Percentiles rank a stretch among this genome's conserved stretches.
Evolutionary conservation across 2,113 vertebrate genomes (phyloP).

Genomic region (Ovis canadensis): DNA sequence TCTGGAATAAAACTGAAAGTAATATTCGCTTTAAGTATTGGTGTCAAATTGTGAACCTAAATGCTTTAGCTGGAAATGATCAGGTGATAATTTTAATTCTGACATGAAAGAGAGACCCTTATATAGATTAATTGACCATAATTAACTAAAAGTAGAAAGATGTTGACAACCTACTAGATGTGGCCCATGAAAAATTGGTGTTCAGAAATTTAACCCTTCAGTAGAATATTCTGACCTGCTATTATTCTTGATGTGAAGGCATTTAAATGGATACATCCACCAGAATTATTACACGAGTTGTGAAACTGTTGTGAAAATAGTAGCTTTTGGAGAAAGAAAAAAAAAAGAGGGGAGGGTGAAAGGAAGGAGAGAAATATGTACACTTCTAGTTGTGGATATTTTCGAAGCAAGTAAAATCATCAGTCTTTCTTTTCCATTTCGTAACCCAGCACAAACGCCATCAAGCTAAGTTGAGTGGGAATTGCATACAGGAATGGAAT

Average conservation of each 20-base stretch:
- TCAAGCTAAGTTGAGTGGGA: conserved; percentile 64
- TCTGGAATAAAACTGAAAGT: neutral
- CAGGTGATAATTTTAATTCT: neutral
- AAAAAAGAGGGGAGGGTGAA: neutral
- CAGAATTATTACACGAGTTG: neutral
- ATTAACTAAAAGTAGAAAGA: neutral
- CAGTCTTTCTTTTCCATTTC: conserved; percentile 32
- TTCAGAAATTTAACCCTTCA: neutral
- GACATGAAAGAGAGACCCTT: neutral
- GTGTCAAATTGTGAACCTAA: neutral
- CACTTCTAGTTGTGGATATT: conserved; percentile 25
- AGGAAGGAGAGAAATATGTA: neutral
- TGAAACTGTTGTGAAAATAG: neutral
- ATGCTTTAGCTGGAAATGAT: neutral
- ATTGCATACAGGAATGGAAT: conserved; percentile 60
- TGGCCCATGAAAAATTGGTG: neutral
- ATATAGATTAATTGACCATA: neutral
- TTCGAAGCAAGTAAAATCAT: conserved; percentile 48
- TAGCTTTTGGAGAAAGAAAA: neutral
- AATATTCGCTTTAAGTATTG: neutral
- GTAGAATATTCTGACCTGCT: neutral
- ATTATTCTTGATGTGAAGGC: neutral
- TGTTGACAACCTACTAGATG: neutral
- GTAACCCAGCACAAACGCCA: conserved; percentile 63
- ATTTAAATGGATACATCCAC: neutral